Conservation (phyloP, 2,113 vertebrate genomes). For the Circaetus cinerascens region DNA sequence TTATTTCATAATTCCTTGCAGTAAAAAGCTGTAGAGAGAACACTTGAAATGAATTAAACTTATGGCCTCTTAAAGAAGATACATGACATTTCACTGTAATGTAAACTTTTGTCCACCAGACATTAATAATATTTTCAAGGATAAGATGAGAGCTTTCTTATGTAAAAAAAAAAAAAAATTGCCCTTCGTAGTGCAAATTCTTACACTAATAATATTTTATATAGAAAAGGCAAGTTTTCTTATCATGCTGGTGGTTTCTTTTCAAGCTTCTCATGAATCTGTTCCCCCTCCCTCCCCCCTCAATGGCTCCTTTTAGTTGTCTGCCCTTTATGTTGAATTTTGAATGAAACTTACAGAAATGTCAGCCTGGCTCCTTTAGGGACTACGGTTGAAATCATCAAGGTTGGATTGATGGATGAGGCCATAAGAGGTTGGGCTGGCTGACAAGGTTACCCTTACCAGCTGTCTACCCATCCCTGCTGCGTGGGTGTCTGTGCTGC, state of each 20-base stretch:
- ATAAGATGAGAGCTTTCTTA: background rate
- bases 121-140: background rate
- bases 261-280: background rate
- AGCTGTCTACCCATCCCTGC: background rate
- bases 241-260: background rate
- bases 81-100: background rate
- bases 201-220: background rate
- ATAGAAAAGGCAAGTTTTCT: background rate
- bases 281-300: accelerated
- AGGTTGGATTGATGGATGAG: background rate
- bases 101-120: background rate
- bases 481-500: background rate
- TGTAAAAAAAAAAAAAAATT: background rate
- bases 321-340: background rate
- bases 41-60: background rate
- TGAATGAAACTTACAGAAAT: background rate
- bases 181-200: background rate
- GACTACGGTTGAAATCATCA: background rate
- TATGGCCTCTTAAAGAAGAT: background rate
- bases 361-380: background rate
- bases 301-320: background rate
- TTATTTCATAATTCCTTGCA: background rate
- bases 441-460: background rate
- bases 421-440: background rate
- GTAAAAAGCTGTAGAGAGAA: background rate